These are phyloP conservation scores for Strigops habroptila DNA, from an alignment of 2,113 vertebrate species.

Conservation along the genomic window DNA sequence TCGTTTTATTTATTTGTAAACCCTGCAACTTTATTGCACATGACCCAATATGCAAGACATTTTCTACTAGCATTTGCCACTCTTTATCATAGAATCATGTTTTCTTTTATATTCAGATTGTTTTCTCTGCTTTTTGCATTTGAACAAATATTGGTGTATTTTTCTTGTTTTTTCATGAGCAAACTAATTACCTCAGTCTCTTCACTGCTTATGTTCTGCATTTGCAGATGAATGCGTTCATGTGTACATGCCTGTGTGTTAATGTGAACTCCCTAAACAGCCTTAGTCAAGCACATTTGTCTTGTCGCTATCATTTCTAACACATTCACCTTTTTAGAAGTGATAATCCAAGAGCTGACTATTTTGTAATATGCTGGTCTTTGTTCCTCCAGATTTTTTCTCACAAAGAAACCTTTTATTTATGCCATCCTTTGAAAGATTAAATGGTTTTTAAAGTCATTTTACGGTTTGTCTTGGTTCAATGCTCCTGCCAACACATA, in stretches of 20 bases:
- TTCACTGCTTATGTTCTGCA: not conserved
- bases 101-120: not conserved
- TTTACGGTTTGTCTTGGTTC: not conserved
- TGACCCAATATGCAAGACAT: not conserved
- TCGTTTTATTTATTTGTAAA: not conserved
- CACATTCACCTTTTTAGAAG: not conserved
- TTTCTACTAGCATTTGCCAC: not conserved
- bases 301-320: not conserved
- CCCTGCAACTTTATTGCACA: not conserved
- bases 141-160: not conserved
- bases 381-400: slow-evolving; percentile 25
- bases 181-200: not conserved
- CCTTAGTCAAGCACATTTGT: not conserved
- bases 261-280: not conserved
- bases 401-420: not conserved
- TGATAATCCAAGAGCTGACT: not conserved
- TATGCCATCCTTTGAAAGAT: not conserved
- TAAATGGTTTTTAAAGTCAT: not conserved
- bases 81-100: not conserved
- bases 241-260: not conserved
- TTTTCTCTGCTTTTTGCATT: not conserved
- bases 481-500: not conserved
- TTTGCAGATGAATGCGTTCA: not conserved
- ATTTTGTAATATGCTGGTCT: not conserved
- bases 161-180: not conserved